Evolutionary conservation across 92 coral and sea anemone genomes (phyloP), one percentile per base, ranked within the genome.

Genomic region (Phymanthus crucifer): DNA sequence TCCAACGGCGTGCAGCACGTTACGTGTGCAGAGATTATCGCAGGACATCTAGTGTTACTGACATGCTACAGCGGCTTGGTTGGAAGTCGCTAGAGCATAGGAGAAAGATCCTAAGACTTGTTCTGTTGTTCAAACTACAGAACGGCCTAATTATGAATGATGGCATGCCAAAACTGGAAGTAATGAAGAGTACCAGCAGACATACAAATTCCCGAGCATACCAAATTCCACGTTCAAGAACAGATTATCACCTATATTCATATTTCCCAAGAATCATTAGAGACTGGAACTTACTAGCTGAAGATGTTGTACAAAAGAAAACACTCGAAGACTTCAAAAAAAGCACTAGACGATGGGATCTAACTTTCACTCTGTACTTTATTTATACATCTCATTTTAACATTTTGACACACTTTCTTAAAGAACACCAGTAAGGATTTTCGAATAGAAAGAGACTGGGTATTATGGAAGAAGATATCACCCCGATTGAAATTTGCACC

Each of bases 1-100:
- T 64, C 1, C 71, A 77, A 36, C 71, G 81, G 9, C 37, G 81
- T 1, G 81, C 81, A 61, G 81, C 72, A 36, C n/a, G 74, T 54
- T 78, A n/a, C 50, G 72, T 78, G 40, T 48, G 32, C 56, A 43
- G 50, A 50, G 71, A 65, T 37, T 66, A 78, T 34, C 52, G 33
- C 38, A 48, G 73, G 13, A 68, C 66, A 26, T 54, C 74, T 24
- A 69, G 65, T 32, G 66, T 78, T 26, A 35, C 45, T 3, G 76
- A 46, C 3, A 79, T 68, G 43, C 76, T 79, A 32, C 66, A 68
- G 11, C 37, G 58, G 17, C 68, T 69, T 71, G 66, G 75, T 11
- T 66, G 83, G 83, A 33, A 64, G 48, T 77, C 73, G 13, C 56
- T 35, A 8, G 27, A 65, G 37, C 36, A 65, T 14, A 77, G 81